These are phyloP conservation scores for Montipora foliosa DNA, from an alignment of 64 coral and sea anemone genomes.

Conservation along the genomic window DNA sequence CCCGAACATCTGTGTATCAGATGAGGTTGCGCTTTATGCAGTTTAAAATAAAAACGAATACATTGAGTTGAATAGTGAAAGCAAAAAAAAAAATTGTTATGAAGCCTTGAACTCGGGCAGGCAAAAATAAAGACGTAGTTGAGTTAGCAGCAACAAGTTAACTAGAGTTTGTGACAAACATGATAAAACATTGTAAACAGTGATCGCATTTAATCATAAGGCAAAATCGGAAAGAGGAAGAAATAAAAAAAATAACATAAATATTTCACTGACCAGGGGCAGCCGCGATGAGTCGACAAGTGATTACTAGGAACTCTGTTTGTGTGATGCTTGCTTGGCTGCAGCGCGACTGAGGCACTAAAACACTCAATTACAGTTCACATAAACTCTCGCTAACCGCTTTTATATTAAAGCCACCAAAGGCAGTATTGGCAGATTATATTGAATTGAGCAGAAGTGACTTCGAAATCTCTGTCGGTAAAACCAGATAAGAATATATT, in stretches of 20 bases:
- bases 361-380: not conserved
- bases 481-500: slow-evolving; percentile 40
- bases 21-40: slow-evolving; percentile 20
- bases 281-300: not conserved
- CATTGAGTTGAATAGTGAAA: not conserved
- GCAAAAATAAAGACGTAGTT: not conserved
- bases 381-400: not conserved
- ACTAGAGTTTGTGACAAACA: not conserved
- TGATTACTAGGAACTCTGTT: not conserved
- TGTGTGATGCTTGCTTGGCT: not conserved
- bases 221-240: too few relatives aligned
- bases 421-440: slow-evolving; percentile 23
- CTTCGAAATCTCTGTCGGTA: slow-evolving; percentile 3
- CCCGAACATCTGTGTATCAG: slow-evolving; percentile 53
- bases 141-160: not conserved
- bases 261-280: not conserved
- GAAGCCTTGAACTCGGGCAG: not conserved
- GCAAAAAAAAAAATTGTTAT: not conserved
- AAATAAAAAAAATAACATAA: not conserved
- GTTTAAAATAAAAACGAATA: slow-evolving; percentile 21
- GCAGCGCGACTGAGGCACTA: not conserved
- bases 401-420: not conserved
- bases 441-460: slow-evolving; percentile 9
- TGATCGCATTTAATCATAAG: not conserved
- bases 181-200: not conserved